These are phyloP conservation scores for Hippoglossus stenolepis DNA, from an alignment of 2,113 vertebrate genomes.

Conservation along the genomic window DNA sequence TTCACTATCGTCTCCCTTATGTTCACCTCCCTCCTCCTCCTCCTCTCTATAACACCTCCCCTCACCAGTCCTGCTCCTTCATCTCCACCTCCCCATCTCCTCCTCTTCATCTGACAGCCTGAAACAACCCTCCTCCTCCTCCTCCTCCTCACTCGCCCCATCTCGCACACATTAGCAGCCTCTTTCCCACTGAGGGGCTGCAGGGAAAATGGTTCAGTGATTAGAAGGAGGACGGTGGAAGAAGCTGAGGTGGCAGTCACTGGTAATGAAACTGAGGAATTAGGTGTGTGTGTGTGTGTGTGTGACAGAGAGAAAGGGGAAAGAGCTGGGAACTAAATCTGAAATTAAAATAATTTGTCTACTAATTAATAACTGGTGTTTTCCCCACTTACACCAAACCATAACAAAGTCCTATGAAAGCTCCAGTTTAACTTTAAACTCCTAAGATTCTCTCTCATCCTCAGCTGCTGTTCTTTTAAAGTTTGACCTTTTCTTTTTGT, in stretches of 20 bases:
- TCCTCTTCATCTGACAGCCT: not conserved
- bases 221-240: conserved; percentile 15
- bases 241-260: conserved; percentile 23
- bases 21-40: not conserved
- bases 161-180: conserved; percentile 37
- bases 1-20: not conserved
- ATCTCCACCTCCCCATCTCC: not conserved
- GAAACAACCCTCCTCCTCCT: not conserved
- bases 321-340: too few species aligned
- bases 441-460: too few species aligned
- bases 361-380: too few species aligned
- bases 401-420: too few species aligned
- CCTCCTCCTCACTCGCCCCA: not conserved
- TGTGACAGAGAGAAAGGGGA: too few species aligned
- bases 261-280: conserved; percentile 24
- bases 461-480: too few species aligned
- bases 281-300: not conserved
- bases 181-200: conserved; percentile 36
- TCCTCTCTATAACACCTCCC: not conserved
- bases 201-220: conserved; percentile 43
- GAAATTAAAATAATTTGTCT: too few species aligned
- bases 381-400: too few species aligned
- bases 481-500: too few species aligned
- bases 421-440: too few species aligned
- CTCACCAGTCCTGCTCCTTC: not conserved